Base-by-base conservation (phyloP, 1,140 invertebrate species). In the Drosophila prosaltans region DNA sequence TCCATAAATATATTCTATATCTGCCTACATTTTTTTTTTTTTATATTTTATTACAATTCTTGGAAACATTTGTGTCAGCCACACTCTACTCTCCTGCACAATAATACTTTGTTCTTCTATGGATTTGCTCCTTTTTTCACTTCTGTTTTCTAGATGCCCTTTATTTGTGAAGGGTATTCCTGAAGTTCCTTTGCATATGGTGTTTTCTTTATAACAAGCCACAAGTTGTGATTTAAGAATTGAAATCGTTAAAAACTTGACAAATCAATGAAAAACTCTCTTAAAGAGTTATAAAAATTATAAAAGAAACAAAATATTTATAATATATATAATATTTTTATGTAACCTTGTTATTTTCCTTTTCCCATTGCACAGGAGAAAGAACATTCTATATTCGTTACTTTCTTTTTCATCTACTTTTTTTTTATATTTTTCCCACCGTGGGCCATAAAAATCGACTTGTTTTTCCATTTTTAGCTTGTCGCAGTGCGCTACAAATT, bases 391-490 rank as follows among this genome's bases (percentile, higher is more conserved):
- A 9, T 11, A 11, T 40, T 40, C 10, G 10, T 40, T 40, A 3
- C 1, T 2, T 1, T 11, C 9, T 55, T 55, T 57, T 32, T 6
- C 9, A 6, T 36, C n/a, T 16, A 16, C 16, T 16, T 16, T 40
- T 59, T 21, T 24, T 24, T 6, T 58, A 16, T 59, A 24, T 51
- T 51, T 51, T 51, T 51, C 21, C 21, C 21, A 51, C 66, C 63
- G 76, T 75, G 48, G 64, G 68, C 72, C 76, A 79, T 79, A 75
- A 79, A 79, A 79, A 65, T 72, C 69, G 64, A 79, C 69, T 79
- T 68, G 67, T 72, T 78, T 78, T 75, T 65, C 65, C 76, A 72
- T 72, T 74, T 76, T 68, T 58, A 36, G 57, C 57, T 58, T 59
- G 57, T 59, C 57, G 57, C 57, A 59, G 32, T 59, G 57, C 57